Evolutionary conservation across 2,797 vertebrate species (phyloP).

Genomic region (Natrix natrix): DNA sequence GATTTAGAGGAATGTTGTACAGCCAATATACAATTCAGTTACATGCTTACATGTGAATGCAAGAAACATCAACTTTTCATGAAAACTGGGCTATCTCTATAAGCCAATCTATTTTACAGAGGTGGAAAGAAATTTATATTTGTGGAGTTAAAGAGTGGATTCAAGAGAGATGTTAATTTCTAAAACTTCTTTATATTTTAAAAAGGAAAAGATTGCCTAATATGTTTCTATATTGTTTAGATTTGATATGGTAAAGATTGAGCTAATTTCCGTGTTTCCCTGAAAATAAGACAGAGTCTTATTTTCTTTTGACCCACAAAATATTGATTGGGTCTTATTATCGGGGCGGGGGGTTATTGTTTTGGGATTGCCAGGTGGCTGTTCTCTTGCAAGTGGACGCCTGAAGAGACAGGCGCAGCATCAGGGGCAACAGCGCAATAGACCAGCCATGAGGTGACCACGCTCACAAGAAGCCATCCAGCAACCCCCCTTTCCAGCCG

Average conservation of each 20-base stretch:
- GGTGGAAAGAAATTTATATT: background rate
- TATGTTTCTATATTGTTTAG: background rate
- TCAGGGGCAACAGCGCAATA: no score
- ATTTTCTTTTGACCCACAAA: no score
- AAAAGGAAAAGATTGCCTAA: background rate
- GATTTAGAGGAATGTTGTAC: background rate
- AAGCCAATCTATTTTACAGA: background rate
- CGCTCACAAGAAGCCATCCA: no score
- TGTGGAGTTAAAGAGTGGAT: background rate
- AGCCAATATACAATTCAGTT: background rate
- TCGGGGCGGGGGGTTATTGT: no score
- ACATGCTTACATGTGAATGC: background rate
- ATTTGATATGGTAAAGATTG: background rate
- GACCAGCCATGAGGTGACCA: no score
- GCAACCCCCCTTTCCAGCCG: no score
- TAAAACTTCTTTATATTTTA: background rate
- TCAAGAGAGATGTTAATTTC: background rate
- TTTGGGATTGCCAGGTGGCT: no score
- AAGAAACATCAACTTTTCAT: background rate
- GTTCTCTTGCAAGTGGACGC: no score
- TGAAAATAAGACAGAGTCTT: no score
- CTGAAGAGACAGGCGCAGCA: no score
- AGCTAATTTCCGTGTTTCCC: background rate
- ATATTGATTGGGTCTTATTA: no score
- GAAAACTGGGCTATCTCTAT: background rate